Base-by-base conservation (phyloP, 1,140 invertebrate genomes). In the Colletes gigas region DNA sequence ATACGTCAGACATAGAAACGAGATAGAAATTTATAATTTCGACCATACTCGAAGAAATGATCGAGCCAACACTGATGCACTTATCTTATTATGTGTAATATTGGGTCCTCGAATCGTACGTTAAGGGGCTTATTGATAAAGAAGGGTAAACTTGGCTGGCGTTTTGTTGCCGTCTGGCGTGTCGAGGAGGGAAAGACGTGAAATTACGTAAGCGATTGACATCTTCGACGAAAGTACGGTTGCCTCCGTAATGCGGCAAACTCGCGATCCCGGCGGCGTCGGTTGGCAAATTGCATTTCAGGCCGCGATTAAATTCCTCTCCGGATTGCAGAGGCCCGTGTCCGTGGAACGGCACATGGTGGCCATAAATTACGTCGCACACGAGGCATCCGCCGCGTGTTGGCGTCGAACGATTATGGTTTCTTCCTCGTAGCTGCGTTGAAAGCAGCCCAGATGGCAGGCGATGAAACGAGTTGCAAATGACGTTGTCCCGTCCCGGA, bases 361-460 rank as follows among this genome's bases (percentile, higher is more conserved):
- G 4, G 55, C 59, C 54, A 76, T 85, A 85, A 86, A 86, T 85
- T 75, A 59, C 59, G n/a, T 30, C 21, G 7, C 41, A 39, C 62
- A 19, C 60, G 63, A 54, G 15, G 30, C 59, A 41, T 52, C 59
- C 57, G 67, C 41, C 4, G 12, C 30, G 54, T 54, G 66, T 66
- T 50, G 76, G 4, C 50, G 44, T 63, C 14, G 57, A 55, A 54
- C 72, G 83, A 86, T 88, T 74, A 84, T 59, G 82, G 70, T 84
- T 84, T 88, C 83, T 83, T 83, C 72, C 69, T 87, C 81, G 77
- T 82, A 81, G 55, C 76, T 50, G 77, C 50, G 63, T 77, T 70
- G 67, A 52, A 82, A 86, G 81, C 79, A 66, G 74, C 72, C 74
- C 89, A 90, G 88, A 86, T 90, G 86, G 86, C 74, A 79, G 77